Evolutionary conservation across 2,888 invertebrate genomes (phyloP).

Genomic region (Acheta domesticus): DNA sequence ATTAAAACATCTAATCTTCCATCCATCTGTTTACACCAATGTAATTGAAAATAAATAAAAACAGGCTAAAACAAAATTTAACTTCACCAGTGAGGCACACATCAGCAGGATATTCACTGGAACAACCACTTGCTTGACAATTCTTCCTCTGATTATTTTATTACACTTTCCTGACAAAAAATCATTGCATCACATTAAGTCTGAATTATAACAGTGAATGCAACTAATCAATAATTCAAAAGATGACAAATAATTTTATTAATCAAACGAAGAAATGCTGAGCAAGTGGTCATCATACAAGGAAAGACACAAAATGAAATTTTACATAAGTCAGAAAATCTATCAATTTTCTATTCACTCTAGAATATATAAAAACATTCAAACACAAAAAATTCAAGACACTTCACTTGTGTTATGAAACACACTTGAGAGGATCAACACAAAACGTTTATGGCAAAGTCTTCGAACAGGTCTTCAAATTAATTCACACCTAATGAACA

Average conservation of each 20-base stretch:
- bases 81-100: constrained; percentile 10
- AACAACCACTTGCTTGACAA: background rate
- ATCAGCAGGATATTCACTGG: background rate
- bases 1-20: too few species aligned
- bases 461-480: constrained; percentile 2
- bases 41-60: background rate
- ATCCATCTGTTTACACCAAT: too few species aligned
- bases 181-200: too few species aligned
- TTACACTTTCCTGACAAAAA: too few species aligned
- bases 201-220: too few species aligned
- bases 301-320: background rate
- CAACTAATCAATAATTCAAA: background rate
- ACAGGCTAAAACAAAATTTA: background rate
- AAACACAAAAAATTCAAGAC: background rate
- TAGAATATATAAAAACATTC: background rate
- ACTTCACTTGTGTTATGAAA: background rate
- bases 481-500: constrained; percentile 10
- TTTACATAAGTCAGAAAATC: background rate
- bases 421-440: background rate
- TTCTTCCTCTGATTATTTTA: background rate
- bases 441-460: background rate
- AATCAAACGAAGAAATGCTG: background rate
- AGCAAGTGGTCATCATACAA: background rate
- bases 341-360: background rate
- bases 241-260: background rate